These are phyloP conservation scores for Syrrhaptes paradoxus DNA, from an alignment of 2,113 vertebrate species.

Conservation along the genomic window DNA sequence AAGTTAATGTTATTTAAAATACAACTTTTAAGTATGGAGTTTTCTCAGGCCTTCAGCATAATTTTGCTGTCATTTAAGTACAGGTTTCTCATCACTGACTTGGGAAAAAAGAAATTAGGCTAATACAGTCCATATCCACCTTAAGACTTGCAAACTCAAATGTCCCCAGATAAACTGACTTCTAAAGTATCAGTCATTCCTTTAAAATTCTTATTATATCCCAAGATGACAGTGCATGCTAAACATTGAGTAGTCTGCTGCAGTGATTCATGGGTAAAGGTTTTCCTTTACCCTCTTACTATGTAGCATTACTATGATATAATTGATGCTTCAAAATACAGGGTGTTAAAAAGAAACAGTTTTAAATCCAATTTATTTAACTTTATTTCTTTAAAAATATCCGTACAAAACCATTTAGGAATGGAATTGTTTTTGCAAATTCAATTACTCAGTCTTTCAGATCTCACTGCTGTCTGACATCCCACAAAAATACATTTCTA, in stretches of 20 bases:
- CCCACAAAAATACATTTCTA: not conserved
- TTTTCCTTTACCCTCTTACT: not conserved
- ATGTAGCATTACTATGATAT: not conserved
- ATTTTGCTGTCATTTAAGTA: not conserved
- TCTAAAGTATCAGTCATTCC: not conserved
- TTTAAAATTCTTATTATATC: not conserved
- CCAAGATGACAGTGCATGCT: not conserved
- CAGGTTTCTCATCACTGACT: not conserved
- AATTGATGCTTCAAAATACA: not conserved
- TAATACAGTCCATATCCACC: not conserved
- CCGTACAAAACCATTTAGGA: not conserved
- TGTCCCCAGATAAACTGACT: not conserved
- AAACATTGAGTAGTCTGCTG: not conserved
- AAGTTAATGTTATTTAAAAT: not conserved
- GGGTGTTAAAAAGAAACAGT: not conserved
- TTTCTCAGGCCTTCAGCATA: not conserved
- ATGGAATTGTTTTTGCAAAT: not conserved
- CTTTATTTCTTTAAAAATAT: not conserved
- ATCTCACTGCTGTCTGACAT: not conserved
- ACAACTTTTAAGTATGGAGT: not conserved
- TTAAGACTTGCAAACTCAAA: not conserved
- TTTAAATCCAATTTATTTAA: not conserved
- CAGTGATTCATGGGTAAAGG: not conserved
- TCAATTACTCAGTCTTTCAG: not conserved
- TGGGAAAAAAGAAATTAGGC: not conserved